phyloP scores from a whole-genome alignment of 2,113 vertebrate genomes.

The Rousettus leschenaultii region DNA sequence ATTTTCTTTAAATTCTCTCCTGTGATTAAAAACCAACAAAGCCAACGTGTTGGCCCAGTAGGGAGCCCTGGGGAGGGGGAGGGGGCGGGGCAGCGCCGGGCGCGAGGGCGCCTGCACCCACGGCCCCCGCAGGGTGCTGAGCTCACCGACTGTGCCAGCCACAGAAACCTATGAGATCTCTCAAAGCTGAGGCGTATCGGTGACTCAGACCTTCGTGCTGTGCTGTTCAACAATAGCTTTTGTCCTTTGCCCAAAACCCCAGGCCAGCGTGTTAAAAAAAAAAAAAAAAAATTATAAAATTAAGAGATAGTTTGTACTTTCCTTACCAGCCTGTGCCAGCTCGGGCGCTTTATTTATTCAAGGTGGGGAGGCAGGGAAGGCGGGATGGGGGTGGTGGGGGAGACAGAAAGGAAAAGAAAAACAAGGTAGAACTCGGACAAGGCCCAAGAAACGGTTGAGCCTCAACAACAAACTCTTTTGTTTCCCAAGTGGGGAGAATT shows the following conservation, averaged over 20 bases:
- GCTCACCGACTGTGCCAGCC: constrained; percentile 72
- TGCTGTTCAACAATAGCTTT: constrained; percentile 84
- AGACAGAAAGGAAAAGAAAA: constrained; percentile 77
- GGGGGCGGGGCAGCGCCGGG: constrained; percentile 41
- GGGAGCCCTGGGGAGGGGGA: constrained; percentile 48
- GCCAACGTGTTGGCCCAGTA: constrained; percentile 43
- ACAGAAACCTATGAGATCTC: constrained; percentile 65
- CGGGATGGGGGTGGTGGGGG: constrained; percentile 20
- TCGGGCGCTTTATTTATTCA: constrained; percentile 86
- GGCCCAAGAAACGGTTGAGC: constrained; percentile 81
- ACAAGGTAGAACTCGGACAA: constrained; percentile 84
- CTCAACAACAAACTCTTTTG: constrained; percentile 84
- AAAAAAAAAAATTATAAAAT: constrained; percentile 82
- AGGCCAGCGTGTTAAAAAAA: constrained; percentile 69
- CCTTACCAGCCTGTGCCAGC: constrained; percentile 82
- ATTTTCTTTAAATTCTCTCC: constrained; percentile 69
- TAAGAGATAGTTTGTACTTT: constrained; percentile 83
- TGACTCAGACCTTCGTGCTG: constrained; percentile 81
- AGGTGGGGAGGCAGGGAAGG: constrained; percentile 84
- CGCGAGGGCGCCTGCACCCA: constrained; percentile 62
- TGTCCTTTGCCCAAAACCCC: constrained; percentile 84
- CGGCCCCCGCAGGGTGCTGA: constrained; percentile 71
- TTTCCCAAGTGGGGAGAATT: constrained; percentile 52
- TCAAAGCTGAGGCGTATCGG: constrained; percentile 70
- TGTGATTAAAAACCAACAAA: constrained; percentile 65